phyloP scores from a whole-genome alignment of 2,888 invertebrate species.

The Stegophylla sp. region DNA sequence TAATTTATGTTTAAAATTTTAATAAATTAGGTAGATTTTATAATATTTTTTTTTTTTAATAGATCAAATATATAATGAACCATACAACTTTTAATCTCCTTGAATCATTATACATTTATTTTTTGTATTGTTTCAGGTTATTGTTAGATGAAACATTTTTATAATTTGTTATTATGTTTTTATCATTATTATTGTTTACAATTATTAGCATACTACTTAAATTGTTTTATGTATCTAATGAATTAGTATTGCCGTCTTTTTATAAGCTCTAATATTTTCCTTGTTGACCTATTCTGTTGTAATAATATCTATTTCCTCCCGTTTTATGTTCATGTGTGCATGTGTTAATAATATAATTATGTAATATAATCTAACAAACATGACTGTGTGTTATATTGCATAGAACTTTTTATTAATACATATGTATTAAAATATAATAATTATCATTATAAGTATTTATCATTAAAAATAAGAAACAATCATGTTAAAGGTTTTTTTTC shows the following conservation, averaged over 20 bases:
- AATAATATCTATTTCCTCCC: slow-evolving; percentile 31
- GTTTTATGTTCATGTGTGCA: slow-evolving; percentile 29
- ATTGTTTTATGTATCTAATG: slow-evolving; percentile 29
- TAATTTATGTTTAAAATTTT: slow-evolving; percentile 6
- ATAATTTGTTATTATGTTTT: slow-evolving; percentile 47
- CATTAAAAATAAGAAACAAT: slow-evolving; percentile 44
- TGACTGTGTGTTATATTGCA: slow-evolving; percentile 51
- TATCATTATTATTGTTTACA: slow-evolving; percentile 23
- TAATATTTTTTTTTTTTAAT: not conserved
- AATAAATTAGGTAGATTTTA: not conserved
- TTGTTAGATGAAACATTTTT: slow-evolving; percentile 18
- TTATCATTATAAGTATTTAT: slow-evolving; percentile 47
- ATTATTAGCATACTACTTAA: slow-evolving; percentile 23
- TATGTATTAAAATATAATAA: slow-evolving; percentile 19
- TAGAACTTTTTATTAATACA: slow-evolving; percentile 25
- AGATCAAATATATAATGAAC: not conserved
- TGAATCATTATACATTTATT: slow-evolving; percentile 39
- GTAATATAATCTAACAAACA: slow-evolving; percentile 39
- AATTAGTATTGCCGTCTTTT: slow-evolving; percentile 37
- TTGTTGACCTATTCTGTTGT: slow-evolving; percentile 51
- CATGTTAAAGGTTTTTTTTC: slow-evolving; percentile 25
- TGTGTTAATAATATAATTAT: slow-evolving; percentile 26
- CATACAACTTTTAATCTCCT: slow-evolving; percentile 11
- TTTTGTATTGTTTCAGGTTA: slow-evolving; percentile 31
- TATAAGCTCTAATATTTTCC: slow-evolving; percentile 23